A percentile compares a stretch with the other conserved stretches of the same genome.
phyloP scores from a whole-genome alignment of 2,888 invertebrate genomes.

The Drosophila quinaria region DNA sequence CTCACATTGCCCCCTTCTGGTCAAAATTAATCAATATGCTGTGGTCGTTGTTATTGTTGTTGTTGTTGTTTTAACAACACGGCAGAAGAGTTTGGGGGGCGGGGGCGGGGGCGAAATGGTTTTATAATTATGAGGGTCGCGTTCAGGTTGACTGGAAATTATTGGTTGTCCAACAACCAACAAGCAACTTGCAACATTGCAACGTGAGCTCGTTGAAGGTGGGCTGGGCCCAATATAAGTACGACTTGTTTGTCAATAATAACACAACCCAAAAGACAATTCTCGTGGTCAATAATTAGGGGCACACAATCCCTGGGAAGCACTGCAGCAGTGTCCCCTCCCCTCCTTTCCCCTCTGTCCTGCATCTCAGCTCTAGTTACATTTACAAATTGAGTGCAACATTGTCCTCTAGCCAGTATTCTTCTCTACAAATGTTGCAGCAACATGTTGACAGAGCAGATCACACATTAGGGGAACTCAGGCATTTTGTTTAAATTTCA shows the following conservation, averaged over 20 bases:
- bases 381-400: slow-evolving; percentile 11
- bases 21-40: slow-evolving; percentile 75
- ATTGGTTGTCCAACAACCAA: slow-evolving; percentile 60
- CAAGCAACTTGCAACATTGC: background rate
- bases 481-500: background rate
- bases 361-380: background rate
- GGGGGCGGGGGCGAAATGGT: slow-evolving; percentile 53
- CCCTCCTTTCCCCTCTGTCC: background rate
- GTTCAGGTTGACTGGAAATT: slow-evolving; percentile 69
- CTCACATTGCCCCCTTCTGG: slow-evolving; percentile 30
- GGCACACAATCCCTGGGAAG: slow-evolving; percentile 24
- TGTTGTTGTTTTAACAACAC: slow-evolving; percentile 48
- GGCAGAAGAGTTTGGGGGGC: slow-evolving; percentile 5
- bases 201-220: slow-evolving; percentile 49
- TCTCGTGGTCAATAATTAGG: slow-evolving; percentile 39
- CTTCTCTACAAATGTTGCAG: slow-evolving; percentile 1
- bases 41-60: slow-evolving; percentile 42
- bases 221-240: slow-evolving; percentile 46
- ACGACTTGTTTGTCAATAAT: slow-evolving; percentile 59
- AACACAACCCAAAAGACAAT: slow-evolving; percentile 42
- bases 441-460: slow-evolving; percentile 1
- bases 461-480: background rate
- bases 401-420: background rate
- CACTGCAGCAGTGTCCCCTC: background rate
- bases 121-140: slow-evolving; percentile 78